A percentile compares a stretch with the other conserved stretches of the same genome.
Evolutionary conservation across 2,888 invertebrate species (phyloP).

Genomic region (Coremacera marginata): DNA sequence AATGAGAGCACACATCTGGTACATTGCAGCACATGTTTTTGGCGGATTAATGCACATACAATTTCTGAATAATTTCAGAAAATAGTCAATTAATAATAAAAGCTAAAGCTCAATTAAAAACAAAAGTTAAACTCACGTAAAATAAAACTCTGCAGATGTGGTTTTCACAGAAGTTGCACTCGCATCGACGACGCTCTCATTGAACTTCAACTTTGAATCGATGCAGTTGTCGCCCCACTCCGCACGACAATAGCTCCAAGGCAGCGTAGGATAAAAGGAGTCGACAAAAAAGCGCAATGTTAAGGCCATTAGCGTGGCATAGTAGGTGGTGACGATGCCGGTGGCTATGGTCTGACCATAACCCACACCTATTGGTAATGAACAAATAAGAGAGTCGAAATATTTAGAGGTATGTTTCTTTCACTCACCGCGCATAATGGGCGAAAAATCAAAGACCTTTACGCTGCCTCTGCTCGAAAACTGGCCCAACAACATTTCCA

Average conservation of each 20-base stretch:
- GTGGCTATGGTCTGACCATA: slow-evolving; percentile 73
- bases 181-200: slow-evolving; percentile 30
- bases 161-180: slow-evolving; percentile 48
- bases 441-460: slow-evolving; percentile 76
- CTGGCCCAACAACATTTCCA: slow-evolving; percentile 81
- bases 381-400: too few relatives aligned
- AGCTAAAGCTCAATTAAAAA: neutral
- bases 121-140: slow-evolving; percentile 61
- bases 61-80: too few relatives aligned
- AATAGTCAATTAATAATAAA: too few relatives aligned
- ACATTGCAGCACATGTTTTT: too few relatives aligned
- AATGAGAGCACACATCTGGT: too few relatives aligned
- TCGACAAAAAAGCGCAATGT: slow-evolving; percentile 75
- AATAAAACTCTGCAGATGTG: slow-evolving; percentile 69
- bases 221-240: slow-evolving; percentile 70
- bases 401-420: neutral
- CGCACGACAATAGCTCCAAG: slow-evolving; percentile 75
- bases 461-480: slow-evolving; percentile 79
- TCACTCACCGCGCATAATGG: slow-evolving; percentile 76
- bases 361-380: slow-evolving; percentile 70
- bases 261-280: slow-evolving; percentile 74
- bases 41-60: too few relatives aligned
- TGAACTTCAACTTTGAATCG: slow-evolving; percentile 52
- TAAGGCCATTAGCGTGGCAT: slow-evolving; percentile 77
- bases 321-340: slow-evolving; percentile 75